These are phyloP conservation scores for Baryphthengus martii DNA, from an alignment of 2,113 vertebrate species.

Conservation along the genomic window DNA sequence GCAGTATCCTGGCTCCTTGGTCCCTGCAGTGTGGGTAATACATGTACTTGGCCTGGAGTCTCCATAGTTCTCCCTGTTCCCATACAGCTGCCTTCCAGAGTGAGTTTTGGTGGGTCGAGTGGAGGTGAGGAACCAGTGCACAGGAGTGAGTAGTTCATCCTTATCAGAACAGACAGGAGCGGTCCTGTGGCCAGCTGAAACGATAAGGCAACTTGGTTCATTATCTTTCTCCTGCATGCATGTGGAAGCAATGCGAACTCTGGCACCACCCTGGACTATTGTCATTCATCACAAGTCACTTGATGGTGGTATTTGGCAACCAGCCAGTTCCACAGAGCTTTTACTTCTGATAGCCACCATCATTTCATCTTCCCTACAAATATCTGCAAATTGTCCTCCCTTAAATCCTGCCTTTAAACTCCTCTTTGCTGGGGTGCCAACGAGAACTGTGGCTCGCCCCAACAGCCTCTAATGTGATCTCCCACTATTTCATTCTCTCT, in stretches of 20 bases:
- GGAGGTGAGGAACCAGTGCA: accelerated
- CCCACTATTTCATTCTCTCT: neutral
- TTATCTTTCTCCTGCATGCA: neutral
- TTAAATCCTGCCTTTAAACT: neutral
- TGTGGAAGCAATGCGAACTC: neutral
- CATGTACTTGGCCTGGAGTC: neutral
- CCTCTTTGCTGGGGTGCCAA: neutral
- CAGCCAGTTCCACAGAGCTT: neutral
- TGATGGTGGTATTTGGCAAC: neutral
- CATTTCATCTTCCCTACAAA: neutral
- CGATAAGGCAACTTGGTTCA: neutral
- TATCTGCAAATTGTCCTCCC: neutral
- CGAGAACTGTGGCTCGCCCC: neutral
- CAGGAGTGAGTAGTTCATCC: neutral
- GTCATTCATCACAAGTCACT: neutral
- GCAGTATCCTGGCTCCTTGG: neutral
- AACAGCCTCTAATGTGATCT: neutral
- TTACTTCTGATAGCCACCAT: neutral
- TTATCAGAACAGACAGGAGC: neutral
- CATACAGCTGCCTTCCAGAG: neutral
- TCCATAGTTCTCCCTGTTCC: neutral
- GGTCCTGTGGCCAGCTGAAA: neutral
- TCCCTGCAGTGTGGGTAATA: neutral
- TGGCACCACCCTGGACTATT: neutral
- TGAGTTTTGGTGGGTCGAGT: neutral